A percentile compares a stretch with the other conserved stretches of the same genome.
Evolutionary conservation across 2,888 invertebrate genomes (phyloP).

Genomic region (Lacanobia wlatinum): DNA sequence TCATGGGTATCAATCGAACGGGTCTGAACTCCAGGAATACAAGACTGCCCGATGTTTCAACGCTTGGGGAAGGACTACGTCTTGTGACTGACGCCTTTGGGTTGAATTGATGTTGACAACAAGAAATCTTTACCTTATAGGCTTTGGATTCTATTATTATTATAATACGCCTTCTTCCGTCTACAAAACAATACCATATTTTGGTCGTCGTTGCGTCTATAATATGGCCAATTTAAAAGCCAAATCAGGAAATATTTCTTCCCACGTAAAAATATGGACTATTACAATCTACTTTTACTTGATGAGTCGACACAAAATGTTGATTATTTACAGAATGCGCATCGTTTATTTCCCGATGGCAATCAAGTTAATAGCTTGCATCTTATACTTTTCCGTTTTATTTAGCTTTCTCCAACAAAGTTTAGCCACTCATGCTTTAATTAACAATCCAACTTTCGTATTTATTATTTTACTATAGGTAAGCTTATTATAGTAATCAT

Average conservation of each 20-base stretch:
- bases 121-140: too few species aligned
- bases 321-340: constrained; percentile 18
- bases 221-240: neutral
- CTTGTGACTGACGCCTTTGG: too few species aligned
- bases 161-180: neutral
- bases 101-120: too few species aligned
- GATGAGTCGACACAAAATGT: constrained; percentile 34
- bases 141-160: neutral
- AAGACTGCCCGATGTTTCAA: too few species aligned
- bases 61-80: too few species aligned
- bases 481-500: constrained; percentile 22
- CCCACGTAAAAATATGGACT: constrained; percentile 1
- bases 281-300: constrained; percentile 32
- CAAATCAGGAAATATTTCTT: constrained; percentile 11
- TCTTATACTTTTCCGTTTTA: constrained; percentile 30
- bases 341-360: constrained; percentile 17
- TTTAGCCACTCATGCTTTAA: constrained; percentile 35
- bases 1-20: too few species aligned
- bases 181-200: neutral
- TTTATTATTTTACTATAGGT: constrained; percentile 43
- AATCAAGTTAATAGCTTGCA: constrained; percentile 39
- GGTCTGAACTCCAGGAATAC: too few species aligned
- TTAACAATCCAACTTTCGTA: constrained; percentile 38
- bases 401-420: constrained; percentile 36
- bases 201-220: too few species aligned